Conservation (phyloP, 2,113 vertebrate species). For the Odobenus rosmarus region DNA sequence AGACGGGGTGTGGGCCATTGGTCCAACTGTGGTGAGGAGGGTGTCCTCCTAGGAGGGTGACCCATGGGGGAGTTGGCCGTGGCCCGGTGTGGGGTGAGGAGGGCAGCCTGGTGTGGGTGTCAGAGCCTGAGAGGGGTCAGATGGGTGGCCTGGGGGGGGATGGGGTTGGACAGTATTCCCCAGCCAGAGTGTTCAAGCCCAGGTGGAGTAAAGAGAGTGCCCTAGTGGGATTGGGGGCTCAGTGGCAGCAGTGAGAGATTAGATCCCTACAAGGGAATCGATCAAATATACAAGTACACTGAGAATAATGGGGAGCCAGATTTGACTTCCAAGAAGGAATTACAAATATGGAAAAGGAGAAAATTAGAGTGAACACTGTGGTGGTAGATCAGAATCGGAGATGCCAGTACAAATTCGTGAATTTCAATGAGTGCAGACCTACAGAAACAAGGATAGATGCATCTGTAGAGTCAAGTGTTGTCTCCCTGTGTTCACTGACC, state of each 20-base stretch:
- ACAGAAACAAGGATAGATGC: not conserved
- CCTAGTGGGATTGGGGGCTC: not conserved
- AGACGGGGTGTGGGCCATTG: not conserved
- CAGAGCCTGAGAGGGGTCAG: not conserved
- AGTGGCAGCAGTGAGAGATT: not conserved
- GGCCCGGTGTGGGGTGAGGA: not conserved
- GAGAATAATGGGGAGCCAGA: not conserved
- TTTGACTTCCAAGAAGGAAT: not conserved
- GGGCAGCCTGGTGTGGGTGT: not conserved
- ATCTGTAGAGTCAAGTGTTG: fast-evolving
- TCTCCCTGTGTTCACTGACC: fast-evolving
- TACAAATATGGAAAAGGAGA: not conserved
- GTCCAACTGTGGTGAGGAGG: not conserved
- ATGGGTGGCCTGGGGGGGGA: not conserved
- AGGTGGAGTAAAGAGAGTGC: not conserved
- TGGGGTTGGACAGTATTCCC: not conserved
- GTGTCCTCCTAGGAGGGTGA: not conserved
- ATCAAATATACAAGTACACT: fast-evolving
- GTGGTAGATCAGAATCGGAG: not conserved
- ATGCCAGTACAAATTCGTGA: not conserved
- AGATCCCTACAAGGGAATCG: not conserved
- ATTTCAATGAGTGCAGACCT: not conserved
- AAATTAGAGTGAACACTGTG: not conserved
- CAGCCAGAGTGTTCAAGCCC: too few species aligned
- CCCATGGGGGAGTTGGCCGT: not conserved